Percentiles rank a stretch among this genome's conserved stretches.
These are phyloP conservation scores for Ischnura elegans DNA, from an alignment of 2,888 invertebrate species.

Conservation along the genomic window DNA sequence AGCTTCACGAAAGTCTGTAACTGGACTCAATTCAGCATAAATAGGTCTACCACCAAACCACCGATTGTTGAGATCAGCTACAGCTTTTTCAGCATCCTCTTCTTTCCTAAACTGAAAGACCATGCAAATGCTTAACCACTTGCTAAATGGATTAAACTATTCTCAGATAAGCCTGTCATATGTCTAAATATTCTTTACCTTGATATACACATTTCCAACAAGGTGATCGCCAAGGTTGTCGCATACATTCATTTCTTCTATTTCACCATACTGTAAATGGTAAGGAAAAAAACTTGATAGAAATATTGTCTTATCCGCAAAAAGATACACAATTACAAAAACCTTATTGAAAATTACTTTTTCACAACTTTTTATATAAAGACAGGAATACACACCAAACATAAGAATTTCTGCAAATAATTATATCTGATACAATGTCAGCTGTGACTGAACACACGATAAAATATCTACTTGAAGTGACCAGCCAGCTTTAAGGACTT, in stretches of 20 bases:
- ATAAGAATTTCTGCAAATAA: no score
- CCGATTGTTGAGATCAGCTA: constrained; percentile 97
- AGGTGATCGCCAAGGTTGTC: constrained; percentile 99
- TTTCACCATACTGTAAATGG: constrained; percentile 91
- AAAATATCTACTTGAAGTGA: no score
- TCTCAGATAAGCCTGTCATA: neutral
- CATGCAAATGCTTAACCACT: constrained; percentile 69
- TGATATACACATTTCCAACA: constrained; percentile 99
- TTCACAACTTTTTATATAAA: no score
- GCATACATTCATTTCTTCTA: constrained; percentile 99
- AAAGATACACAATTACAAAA: no score
- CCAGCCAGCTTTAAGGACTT: no score
- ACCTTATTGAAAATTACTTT: no score
- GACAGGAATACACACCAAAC: no score
- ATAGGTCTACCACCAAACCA: constrained; percentile 99
- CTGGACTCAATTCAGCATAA: constrained; percentile 98
- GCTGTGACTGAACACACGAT: no score
- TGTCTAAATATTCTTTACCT: constrained; percentile 81
- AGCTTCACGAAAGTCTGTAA: constrained; percentile 99
- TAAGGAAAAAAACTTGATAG: no score
- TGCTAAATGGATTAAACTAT: neutral
- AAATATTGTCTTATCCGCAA: no score
- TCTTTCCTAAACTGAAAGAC: constrained; percentile 91
- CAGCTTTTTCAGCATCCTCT: constrained; percentile 99
- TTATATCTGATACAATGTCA: no score